Evolutionary conservation across 2,113 vertebrate genomes (phyloP).

Genomic region (Sapajus apella): DNA sequence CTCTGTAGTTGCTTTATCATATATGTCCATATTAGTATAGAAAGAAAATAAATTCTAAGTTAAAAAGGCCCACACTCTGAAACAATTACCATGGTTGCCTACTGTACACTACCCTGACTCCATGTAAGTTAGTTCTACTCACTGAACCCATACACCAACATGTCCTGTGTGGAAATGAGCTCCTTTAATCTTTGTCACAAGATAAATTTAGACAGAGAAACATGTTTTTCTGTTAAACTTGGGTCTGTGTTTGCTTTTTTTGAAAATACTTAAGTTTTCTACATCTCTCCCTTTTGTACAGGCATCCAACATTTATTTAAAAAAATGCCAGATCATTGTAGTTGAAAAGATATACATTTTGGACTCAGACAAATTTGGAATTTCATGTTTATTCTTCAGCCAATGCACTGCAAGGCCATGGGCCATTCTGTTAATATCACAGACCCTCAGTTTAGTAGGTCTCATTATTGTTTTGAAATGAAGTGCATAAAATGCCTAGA

Average conservation of each 20-base stretch:
- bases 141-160: neutral
- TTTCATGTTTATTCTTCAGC: neutral
- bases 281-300: rapidly evolving
- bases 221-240: neutral
- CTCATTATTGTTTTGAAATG: slow-evolving; percentile 19
- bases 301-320: neutral
- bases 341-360: neutral
- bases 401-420: neutral
- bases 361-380: neutral
- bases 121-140: neutral
- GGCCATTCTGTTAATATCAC: neutral
- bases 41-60: neutral
- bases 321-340: neutral
- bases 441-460: neutral
- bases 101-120: rapidly evolving
- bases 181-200: neutral
- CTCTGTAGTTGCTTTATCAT: neutral
- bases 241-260: neutral
- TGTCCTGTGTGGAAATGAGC: neutral
- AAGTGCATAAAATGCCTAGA: neutral
- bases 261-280: neutral
- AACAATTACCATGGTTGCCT: neutral
- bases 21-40: neutral
- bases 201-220: neutral
- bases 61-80: rapidly evolving